phyloP scores from a whole-genome alignment of 2,113 vertebrate genomes.

The Cebus imitator region DNA sequence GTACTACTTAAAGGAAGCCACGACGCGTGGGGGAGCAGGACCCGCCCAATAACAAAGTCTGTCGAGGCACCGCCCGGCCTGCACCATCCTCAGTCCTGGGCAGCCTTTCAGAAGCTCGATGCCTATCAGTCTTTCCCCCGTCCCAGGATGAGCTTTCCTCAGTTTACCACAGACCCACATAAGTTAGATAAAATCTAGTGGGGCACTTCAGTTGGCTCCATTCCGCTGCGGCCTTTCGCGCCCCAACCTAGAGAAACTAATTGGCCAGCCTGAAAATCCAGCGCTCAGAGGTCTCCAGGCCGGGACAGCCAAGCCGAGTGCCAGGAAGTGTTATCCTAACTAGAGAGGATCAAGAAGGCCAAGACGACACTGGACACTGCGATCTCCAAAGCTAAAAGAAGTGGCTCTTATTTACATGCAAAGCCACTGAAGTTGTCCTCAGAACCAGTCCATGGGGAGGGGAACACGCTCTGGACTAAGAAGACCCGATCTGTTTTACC shows the following conservation, averaged over 20 bases:
- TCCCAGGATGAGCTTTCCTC: not conserved
- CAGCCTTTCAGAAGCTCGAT: not conserved
- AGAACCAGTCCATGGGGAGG: not conserved
- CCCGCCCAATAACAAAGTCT: not conserved
- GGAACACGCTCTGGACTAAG: not conserved
- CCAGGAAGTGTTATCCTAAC: not conserved
- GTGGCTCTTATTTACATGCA: not conserved
- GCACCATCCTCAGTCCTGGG: not conserved
- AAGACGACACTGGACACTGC: not conserved
- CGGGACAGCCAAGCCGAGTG: not conserved
- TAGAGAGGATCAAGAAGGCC: not conserved
- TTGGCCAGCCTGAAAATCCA: not conserved
- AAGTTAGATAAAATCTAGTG: not conserved
- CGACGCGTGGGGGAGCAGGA: not conserved
- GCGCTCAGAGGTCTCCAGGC: not conserved
- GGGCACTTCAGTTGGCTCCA: not conserved
- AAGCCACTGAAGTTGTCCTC: not conserved
- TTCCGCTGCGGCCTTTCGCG: fast-evolving
- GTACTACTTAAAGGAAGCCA: not conserved
- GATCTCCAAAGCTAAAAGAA: not conserved
- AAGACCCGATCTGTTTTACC: not conserved
- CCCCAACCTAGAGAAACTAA: not conserved
- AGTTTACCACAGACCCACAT: not conserved
- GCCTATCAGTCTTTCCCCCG: not conserved
- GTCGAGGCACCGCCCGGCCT: not conserved